Percentiles rank a stretch among this genome's conserved stretches.
phyloP scores from a whole-genome alignment of 2,113 vertebrate genomes.

The Stegostoma tigrinum region DNA sequence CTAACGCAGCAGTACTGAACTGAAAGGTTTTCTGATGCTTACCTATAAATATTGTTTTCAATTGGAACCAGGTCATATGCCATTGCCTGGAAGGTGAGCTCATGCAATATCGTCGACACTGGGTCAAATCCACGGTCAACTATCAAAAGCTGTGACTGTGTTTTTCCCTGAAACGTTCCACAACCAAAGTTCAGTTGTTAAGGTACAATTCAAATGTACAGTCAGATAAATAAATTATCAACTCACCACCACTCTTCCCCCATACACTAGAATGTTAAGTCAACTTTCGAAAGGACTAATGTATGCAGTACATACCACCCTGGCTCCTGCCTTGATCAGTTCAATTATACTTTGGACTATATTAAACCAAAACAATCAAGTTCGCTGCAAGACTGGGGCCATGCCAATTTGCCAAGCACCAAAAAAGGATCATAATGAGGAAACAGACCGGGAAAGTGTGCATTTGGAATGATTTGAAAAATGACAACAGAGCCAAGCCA shows the following conservation, averaged over 20 bases:
- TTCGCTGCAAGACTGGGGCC: no score
- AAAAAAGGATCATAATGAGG: no score
- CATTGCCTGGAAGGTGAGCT: constrained; percentile 98
- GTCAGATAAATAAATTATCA: not conserved
- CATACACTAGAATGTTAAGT: not conserved
- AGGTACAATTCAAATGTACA: not conserved
- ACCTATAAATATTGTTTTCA: constrained; percentile 83
- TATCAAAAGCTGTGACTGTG: constrained; percentile 86
- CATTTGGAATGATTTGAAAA: no score
- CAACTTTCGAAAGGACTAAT: not conserved
- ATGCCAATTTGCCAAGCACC: no score
- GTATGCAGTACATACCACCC: not conserved
- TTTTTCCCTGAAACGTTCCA: constrained; percentile 69
- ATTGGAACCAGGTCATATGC: constrained; percentile 88
- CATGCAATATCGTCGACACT: constrained; percentile 86
- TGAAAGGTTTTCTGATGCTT: constrained; percentile 48
- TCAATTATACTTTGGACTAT: no score
- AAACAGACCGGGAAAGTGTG: no score
- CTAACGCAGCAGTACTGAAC: constrained; percentile 34
- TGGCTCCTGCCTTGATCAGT: not conserved
- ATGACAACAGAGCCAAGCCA: not conserved
- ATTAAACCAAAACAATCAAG: no score
- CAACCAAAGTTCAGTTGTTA: not conserved
- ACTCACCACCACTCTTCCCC: not conserved
- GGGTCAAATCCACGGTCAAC: constrained; percentile 90